phyloP scores from a whole-genome alignment of 1,140 invertebrate genomes.

The Melitaea cinxia region DNA sequence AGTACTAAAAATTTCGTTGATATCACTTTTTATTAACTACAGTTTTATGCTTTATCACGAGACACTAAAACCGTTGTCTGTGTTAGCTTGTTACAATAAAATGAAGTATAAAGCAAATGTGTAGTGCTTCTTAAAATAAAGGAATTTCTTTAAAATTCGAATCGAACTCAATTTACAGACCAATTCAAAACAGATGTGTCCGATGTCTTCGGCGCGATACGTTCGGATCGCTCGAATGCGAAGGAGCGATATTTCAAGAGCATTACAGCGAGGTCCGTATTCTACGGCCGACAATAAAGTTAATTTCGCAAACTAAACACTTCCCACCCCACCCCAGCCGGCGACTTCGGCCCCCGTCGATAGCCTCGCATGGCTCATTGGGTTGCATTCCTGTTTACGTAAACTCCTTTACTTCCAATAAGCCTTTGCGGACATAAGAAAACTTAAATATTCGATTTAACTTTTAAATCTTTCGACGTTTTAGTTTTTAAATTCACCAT shows the following conservation, averaged over 20 bases:
- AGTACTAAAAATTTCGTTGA: not conserved
- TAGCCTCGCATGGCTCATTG: conserved; percentile 35
- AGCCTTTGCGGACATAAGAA: conserved; percentile 36
- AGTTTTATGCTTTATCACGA: not conserved
- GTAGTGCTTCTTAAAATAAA: not conserved
- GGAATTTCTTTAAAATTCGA: conserved; percentile 8
- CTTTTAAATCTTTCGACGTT: conserved; percentile 1
- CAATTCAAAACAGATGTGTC: conserved; percentile 30
- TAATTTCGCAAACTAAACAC: conserved; percentile 60
- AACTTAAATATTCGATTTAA: conserved; percentile 29
- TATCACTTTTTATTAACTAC: not conserved
- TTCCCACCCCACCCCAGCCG: conserved; percentile 13
- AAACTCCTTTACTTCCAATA: conserved; percentile 27
- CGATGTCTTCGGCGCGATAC: conserved; percentile 15
- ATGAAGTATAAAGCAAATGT: not conserved
- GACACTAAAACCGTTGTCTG: not conserved
- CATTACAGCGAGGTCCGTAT: conserved; percentile 38
- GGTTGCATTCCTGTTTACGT: conserved; percentile 29
- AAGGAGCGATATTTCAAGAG: conserved; percentile 36
- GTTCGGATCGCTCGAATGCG: conserved; percentile 19
- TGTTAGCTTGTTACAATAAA: not conserved
- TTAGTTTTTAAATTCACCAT: not conserved
- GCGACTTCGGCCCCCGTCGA: conserved; percentile 14
- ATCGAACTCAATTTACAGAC: conserved; percentile 20
- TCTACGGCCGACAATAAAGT: conserved; percentile 52